A percentile compares a stretch with the other conserved stretches of the same genome.
Conservation (phyloP, 2,797 vertebrate species). For the Siniperca undulata region DNA sequence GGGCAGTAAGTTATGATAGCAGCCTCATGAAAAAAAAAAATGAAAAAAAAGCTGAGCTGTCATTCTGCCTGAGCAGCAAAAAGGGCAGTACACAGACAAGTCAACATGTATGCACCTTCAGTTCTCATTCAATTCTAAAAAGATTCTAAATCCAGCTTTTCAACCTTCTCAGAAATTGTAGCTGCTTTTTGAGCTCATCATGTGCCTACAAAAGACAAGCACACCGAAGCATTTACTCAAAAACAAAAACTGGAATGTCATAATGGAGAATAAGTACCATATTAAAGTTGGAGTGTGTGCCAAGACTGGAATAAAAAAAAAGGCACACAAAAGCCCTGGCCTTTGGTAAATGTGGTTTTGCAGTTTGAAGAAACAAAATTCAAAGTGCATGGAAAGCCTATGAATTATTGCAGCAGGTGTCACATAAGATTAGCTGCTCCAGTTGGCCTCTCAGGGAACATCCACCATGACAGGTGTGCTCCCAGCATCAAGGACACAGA, state of each 20-base stretch:
- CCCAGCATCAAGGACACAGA: conserved; percentile 73
- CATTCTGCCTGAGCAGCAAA: neutral
- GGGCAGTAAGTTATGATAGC: neutral
- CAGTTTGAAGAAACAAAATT: conserved; percentile 68
- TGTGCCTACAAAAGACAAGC: neutral
- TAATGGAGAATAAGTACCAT: conserved; percentile 17
- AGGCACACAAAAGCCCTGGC: conserved; percentile 18
- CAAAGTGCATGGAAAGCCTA: conserved; percentile 74
- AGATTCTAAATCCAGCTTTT: conserved; percentile 1
- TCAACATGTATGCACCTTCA: neutral
- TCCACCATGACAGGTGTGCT: conserved; percentile 83
- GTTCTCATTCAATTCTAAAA: neutral
- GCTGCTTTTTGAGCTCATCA: neutral
- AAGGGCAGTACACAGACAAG: neutral
- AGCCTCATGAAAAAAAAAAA: neutral
- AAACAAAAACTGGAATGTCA: conserved; percentile 15
- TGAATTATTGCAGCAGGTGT: conserved; percentile 85
- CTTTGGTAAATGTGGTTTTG: conserved; percentile 55
- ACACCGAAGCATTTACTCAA: neutral
- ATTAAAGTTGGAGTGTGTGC: conserved; percentile 12
- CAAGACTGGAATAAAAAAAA: conserved; percentile 25
- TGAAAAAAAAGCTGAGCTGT: neutral
- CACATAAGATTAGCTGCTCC: conserved; percentile 82
- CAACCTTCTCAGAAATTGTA: neutral
- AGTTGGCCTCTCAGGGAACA: conserved; percentile 82